Conservation (phyloP, 2,113 vertebrate species). For the Catharus minimus region DNA sequence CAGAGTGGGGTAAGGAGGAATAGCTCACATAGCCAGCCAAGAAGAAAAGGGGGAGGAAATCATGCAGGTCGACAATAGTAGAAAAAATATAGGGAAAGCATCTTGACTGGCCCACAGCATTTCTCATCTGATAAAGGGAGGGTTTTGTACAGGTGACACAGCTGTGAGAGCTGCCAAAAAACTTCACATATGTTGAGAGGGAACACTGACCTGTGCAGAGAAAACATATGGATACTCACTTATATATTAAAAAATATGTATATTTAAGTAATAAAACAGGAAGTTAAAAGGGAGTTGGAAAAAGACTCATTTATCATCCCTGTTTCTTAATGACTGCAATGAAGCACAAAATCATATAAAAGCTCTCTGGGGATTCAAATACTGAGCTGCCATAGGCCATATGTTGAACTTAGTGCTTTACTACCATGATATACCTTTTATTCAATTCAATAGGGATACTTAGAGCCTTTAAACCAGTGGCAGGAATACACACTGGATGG, state of each 20-base stretch:
- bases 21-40: neutral
- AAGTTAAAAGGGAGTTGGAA: neutral
- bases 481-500: neutral
- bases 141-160: neutral
- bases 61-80: accelerated
- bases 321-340: neutral
- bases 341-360: neutral
- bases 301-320: neutral
- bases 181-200: neutral
- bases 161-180: neutral
- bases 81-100: neutral
- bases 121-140: neutral
- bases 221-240: neutral
- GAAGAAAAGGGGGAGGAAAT: neutral
- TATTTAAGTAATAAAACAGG: neutral
- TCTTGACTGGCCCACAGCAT: neutral
- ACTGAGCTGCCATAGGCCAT: neutral
- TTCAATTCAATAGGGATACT: neutral
- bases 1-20: neutral
- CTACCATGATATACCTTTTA: neutral
- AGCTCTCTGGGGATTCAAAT: neutral
- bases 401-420: neutral
- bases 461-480: neutral
- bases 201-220: neutral
- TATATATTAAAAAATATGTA: neutral